Base-by-base conservation (phyloP, 2,888 invertebrate genomes). In the Ephialtes manifestator region DNA sequence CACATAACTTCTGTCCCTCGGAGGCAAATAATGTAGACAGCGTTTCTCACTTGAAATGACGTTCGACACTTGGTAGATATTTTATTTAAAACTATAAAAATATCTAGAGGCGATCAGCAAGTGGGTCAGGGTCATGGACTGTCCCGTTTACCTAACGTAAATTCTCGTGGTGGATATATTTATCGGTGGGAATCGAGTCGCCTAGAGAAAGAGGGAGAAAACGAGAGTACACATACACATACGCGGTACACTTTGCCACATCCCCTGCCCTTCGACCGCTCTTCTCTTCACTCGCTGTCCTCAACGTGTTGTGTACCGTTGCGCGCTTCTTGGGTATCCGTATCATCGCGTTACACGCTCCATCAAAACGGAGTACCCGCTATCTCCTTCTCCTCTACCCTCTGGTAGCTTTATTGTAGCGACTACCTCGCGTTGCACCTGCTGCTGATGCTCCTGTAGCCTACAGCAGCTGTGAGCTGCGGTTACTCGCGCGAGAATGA, bases 281-380 rank as follows among this genome's bases (percentile, higher is more conserved):
- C 51, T 35, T 35, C 60, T 46, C 53, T 68, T 43, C 1, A 4
- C 76, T 53, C 31, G 20, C 43, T 11, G 43, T 51, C 8, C 43
- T 58, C 46, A 18, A 4, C 31, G 46, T 63, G 74, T 20, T 75
- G 63, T 75, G 48, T 63, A 51, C 74, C 35, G 63, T 46, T 60
- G 60, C 74, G 77, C 74, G 74, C 46, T 71, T 81, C 84, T 81
- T 74, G 68, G 68, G 77, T 78, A 63, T 78, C 77, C 72, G 77
- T 60, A 81, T 86, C 83, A 82, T 87, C 86, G 83, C 77, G 74
- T 87, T 86, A 86, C 86, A 86, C 86, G 87, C 84, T 85, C 82
- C 81, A 80, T 77, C 80, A 81, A 75, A 79, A 81, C 78, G n/a
- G 65, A 74, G 81, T 63, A 84, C 48, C 67, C 39, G 75, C 28